Percentiles rank a stretch among this genome's conserved stretches.
phyloP scores from a whole-genome alignment of 2,888 invertebrate genomes.

The Gisinianus flammeolus region DNA sequence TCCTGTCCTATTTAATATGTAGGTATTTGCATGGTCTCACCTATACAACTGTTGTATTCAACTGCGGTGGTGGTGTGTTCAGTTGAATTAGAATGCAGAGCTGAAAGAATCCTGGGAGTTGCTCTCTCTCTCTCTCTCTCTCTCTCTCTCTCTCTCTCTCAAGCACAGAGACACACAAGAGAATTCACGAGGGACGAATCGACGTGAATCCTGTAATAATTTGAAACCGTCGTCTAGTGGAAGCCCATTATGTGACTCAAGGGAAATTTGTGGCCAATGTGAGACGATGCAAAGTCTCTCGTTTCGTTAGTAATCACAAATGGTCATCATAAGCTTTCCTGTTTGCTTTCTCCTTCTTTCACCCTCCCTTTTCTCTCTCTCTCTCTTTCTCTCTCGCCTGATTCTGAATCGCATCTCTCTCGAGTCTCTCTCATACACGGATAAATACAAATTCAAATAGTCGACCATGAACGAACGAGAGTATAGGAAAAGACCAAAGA shows the following conservation, averaged over 20 bases:
- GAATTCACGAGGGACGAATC: slow-evolving; percentile 20
- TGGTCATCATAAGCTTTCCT: slow-evolving; percentile 50
- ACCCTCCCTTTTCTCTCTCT: background rate
- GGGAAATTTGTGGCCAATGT: slow-evolving; percentile 53
- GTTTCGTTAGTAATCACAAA: slow-evolving; percentile 55
- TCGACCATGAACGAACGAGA: no score
- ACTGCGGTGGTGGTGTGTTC: background rate
- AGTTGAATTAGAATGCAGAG: slow-evolving; percentile 24
- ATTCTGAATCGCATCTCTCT: background rate
- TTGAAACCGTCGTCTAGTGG: slow-evolving; percentile 36
- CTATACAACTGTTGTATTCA: no score
- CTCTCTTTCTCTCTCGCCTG: slow-evolving; percentile 4
- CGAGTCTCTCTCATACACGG: background rate
- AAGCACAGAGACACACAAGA: background rate
- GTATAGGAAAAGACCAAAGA: background rate
- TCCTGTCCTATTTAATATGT: no score
- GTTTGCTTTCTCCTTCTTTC: background rate
- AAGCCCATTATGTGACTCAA: slow-evolving; percentile 54
- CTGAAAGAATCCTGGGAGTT: slow-evolving; percentile 1
- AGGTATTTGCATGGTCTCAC: no score
- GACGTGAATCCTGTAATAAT: slow-evolving; percentile 24
- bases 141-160: no score
- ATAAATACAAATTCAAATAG: background rate
- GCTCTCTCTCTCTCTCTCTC: no score
- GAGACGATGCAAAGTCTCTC: slow-evolving; percentile 44